A percentile compares a stretch with the other conserved stretches of the same genome.
phyloP scores from a whole-genome alignment of 2,113 vertebrate species.

The Nothocercus nigrocapillus region DNA sequence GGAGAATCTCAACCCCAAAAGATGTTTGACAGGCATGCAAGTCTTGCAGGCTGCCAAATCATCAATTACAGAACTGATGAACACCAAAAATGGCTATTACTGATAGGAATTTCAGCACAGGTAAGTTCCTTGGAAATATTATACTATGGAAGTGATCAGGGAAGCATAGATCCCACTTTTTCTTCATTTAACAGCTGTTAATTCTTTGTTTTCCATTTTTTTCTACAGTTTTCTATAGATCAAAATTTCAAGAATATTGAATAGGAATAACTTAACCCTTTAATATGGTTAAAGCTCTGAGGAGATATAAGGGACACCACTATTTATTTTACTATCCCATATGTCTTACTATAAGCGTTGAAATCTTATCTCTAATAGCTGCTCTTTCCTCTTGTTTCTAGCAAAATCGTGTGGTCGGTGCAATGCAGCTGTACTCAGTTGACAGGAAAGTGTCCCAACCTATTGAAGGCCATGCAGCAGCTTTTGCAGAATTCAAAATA shows the following conservation, averaged over 20 bases:
- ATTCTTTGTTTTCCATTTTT: not conserved
- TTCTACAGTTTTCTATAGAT: not conserved
- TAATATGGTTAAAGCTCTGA: rapidly evolving
- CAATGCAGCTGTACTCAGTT: slow-evolving; percentile 94
- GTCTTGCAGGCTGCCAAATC: slow-evolving; percentile 90
- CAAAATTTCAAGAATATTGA: not conserved
- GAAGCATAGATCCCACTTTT: not conserved
- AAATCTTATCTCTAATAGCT: slow-evolving; percentile 1
- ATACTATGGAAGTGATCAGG: rapidly evolving
- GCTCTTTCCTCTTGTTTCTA: slow-evolving; percentile 45
- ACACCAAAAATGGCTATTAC: slow-evolving; percentile 91
- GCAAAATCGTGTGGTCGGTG: slow-evolving; percentile 94
- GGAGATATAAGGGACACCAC: not conserved
- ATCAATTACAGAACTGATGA: slow-evolving; percentile 93
- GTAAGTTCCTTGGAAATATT: slow-evolving; percentile 66
- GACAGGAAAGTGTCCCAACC: slow-evolving; percentile 94
- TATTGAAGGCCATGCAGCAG: slow-evolving; percentile 92
- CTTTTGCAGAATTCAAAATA: slow-evolving; percentile 91
- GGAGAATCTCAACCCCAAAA: slow-evolving; percentile 91
- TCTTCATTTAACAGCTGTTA: not conserved
- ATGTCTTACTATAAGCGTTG: not conserved
- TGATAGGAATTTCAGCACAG: slow-evolving; percentile 93
- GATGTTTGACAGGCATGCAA: slow-evolving; percentile 91
- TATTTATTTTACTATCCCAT: not conserved
- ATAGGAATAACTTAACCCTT: not conserved